Percentiles rank a stretch among this genome's conserved stretches.
Evolutionary conservation across 2,113 vertebrate genomes (phyloP).

Genomic region (Xiphophorus maculatus): DNA sequence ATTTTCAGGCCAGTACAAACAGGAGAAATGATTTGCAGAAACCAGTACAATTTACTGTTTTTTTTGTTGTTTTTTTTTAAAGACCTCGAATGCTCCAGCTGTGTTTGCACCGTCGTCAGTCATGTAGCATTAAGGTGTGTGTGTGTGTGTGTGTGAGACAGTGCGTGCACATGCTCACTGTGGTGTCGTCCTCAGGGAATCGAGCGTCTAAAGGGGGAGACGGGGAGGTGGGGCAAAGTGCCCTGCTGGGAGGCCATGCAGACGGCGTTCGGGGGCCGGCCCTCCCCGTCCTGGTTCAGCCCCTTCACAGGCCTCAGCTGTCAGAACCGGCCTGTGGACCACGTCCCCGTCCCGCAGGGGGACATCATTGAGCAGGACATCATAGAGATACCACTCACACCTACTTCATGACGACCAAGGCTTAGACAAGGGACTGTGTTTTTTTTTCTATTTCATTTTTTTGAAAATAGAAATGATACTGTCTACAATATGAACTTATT

Average conservation of each 20-base stretch:
- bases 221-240: conserved; percentile 83
- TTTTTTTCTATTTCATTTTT: too few species aligned
- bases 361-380: conserved; percentile 81
- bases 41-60: too few species aligned
- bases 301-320: conserved; percentile 85
- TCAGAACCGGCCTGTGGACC: conserved; percentile 27
- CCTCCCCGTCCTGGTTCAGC: conserved; percentile 88
- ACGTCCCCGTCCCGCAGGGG: conserved; percentile 56
- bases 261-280: conserved; percentile 83
- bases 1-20: conserved; percentile 5
- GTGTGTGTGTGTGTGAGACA: neutral
- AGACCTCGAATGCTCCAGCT: neutral
- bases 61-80: too few species aligned
- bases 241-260: conserved; percentile 84
- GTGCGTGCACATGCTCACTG: conserved; percentile 3
- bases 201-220: conserved; percentile 90
- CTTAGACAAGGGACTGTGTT: too few species aligned
- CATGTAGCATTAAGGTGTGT: neutral
- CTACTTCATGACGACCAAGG: conserved; percentile 20
- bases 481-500: neutral
- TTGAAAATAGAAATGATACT: neutral
- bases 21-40: neutral
- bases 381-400: conserved; percentile 76
- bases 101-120: neutral
- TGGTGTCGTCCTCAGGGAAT: conserved; percentile 85